Conservation (phyloP, 2,888 invertebrate species). For the Syrphus vitripennis region DNA sequence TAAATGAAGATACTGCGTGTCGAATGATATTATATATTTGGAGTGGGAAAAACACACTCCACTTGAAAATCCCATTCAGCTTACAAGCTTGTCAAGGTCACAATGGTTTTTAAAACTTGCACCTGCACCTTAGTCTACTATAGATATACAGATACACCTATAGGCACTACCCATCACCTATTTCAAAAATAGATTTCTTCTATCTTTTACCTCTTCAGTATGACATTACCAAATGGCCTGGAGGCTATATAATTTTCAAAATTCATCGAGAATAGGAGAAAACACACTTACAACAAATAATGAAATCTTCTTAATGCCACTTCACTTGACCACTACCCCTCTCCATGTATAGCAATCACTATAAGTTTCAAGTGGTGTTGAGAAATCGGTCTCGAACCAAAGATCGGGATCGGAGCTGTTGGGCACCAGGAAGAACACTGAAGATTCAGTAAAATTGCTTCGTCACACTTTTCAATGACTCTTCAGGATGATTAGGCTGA, state of each 20-base stretch:
- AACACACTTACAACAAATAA: conserved; percentile 39
- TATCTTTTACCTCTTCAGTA: conserved; percentile 25
- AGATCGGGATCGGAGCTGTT: neutral
- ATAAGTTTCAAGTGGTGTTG: neutral
- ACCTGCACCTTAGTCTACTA: conserved; percentile 30
- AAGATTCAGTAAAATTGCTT: conserved; percentile 34
- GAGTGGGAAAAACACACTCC: conserved; percentile 26
- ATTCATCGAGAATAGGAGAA: conserved; percentile 8
- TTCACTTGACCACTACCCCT: conserved; percentile 52
- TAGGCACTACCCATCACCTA: conserved; percentile 11
- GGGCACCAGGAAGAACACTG: neutral
- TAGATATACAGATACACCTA: no score
- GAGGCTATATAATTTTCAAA: conserved; percentile 32
- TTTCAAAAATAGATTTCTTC: conserved; percentile 2
- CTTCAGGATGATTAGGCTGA: conserved; percentile 64
- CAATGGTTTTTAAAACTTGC: conserved; percentile 15
- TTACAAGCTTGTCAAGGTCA: conserved; percentile 53
- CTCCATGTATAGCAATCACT: neutral
- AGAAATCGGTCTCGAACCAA: neutral
- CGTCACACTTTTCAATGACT: conserved; percentile 70
- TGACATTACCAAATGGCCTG: conserved; percentile 52
- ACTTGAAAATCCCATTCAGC: conserved; percentile 1
- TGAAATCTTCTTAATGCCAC: conserved; percentile 64
- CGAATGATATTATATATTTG: conserved; percentile 39
- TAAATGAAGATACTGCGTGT: conserved; percentile 59